Conservation (phyloP, 2,888 invertebrate species). For the Andrena trimmerana region DNA sequence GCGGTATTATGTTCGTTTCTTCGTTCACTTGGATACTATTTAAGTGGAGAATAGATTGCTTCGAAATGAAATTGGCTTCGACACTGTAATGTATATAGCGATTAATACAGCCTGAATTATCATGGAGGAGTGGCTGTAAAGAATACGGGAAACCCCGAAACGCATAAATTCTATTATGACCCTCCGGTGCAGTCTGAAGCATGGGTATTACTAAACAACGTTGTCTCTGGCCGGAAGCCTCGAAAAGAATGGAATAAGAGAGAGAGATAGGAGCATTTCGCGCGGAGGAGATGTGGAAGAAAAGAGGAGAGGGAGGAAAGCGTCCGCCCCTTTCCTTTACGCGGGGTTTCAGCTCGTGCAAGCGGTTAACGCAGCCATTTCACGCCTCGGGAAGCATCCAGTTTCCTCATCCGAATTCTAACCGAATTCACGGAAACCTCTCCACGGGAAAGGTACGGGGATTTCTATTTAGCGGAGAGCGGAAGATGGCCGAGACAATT, state of each 20-base stretch:
- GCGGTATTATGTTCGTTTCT: no score
- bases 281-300: slow-evolving; percentile 29
- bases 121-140: neutral
- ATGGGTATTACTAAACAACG: slow-evolving; percentile 56
- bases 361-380: slow-evolving; percentile 85
- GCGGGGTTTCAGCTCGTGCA: slow-evolving; percentile 76
- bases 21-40: no score
- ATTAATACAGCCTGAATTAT: slow-evolving; percentile 24
- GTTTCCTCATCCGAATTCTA: slow-evolving; percentile 83
- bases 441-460: slow-evolving; percentile 66
- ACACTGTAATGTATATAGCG: neutral
- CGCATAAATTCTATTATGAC: slow-evolving; percentile 53
- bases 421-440: slow-evolving; percentile 78
- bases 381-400: slow-evolving; percentile 83
- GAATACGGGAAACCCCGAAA: slow-evolving; percentile 18
- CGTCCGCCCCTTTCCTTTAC: slow-evolving; percentile 69
- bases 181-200: slow-evolving; percentile 38
- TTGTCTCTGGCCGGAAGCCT: slow-evolving; percentile 55
- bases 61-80: neutral
- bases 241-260: slow-evolving; percentile 61
- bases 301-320: slow-evolving; percentile 55
- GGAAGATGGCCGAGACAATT: slow-evolving; percentile 69
- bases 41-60: neutral
- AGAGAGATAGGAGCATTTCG: slow-evolving; percentile 42
- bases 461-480: slow-evolving; percentile 77